A percentile compares a stretch with the other conserved stretches of the same genome.
Evolutionary conservation across 2,113 vertebrate genomes (phyloP).

Genomic region (Emydura subglobosa): DNA sequence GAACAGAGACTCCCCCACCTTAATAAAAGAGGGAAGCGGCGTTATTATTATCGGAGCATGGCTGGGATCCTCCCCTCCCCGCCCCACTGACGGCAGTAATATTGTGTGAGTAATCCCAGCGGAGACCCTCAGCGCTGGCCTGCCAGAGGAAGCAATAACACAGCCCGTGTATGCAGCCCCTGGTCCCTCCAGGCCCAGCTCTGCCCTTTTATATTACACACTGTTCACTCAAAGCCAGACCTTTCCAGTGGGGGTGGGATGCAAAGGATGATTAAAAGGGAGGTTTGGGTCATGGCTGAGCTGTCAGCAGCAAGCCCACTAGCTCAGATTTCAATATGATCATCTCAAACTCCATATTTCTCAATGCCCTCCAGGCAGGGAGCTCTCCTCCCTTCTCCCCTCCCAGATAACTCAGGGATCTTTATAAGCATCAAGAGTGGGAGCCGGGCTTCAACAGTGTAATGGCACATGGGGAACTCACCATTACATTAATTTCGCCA

Average conservation of each 20-base stretch:
- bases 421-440: neutral
- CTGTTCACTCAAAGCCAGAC: conserved; percentile 57
- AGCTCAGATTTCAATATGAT: neutral
- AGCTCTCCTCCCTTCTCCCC: neutral
- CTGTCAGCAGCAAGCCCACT: neutral
- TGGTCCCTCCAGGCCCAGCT: conserved; percentile 46
- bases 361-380: neutral
- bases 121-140: conserved; percentile 43
- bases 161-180: neutral
- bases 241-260: neutral
- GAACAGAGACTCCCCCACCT: conserved; percentile 55
- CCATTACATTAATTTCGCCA: neutral
- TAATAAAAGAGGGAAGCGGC: conserved; percentile 65
- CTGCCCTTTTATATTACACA: conserved; percentile 71
- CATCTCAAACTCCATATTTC: neutral
- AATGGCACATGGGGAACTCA: neutral
- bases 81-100: conserved; percentile 61
- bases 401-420: neutral
- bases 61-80: neutral
- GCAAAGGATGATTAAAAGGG: conserved; percentile 34
- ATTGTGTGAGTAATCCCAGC: conserved; percentile 65
- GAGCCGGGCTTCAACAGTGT: neutral
- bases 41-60: conserved; percentile 28
- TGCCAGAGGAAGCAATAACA: conserved; percentile 69
- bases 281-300: neutral